A percentile compares a stretch with the other conserved stretches of the same genome.
phyloP scores from a whole-genome alignment of 2,113 vertebrate genomes.

The Pomatostomus ruficeps region DNA sequence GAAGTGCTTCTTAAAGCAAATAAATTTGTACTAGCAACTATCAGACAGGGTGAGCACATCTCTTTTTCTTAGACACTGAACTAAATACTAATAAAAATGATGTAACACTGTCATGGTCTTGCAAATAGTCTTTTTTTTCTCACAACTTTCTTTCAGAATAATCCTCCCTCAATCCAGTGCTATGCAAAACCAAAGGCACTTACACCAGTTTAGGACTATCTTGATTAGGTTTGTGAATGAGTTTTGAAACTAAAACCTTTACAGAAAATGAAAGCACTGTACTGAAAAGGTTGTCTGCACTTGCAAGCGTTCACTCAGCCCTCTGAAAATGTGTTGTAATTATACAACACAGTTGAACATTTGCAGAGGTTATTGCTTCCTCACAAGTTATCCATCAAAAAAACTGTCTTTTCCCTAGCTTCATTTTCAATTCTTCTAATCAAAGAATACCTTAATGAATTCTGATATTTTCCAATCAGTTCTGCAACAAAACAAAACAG shows the following conservation, averaged over 20 bases:
- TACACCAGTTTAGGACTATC: neutral
- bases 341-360: neutral
- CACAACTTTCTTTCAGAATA: neutral
- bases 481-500: neutral
- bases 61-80: neutral
- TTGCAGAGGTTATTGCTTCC: neutral
- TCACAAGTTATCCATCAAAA: neutral
- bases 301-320: neutral
- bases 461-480: neutral
- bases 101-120: neutral
- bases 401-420: neutral
- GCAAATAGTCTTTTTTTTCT: neutral
- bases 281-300: neutral
- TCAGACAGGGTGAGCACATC: neutral
- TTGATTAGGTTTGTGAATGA: neutral
- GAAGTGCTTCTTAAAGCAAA: neutral
- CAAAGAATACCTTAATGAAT: neutral
- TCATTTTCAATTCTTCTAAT: neutral
- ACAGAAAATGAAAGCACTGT: neutral
- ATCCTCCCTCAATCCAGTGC: neutral
- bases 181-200: neutral
- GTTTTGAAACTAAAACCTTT: neutral
- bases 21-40: neutral
- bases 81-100: neutral
- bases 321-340: neutral